Evolutionary conservation across 2,113 vertebrate species (phyloP).

Genomic region (Grus americana): DNA sequence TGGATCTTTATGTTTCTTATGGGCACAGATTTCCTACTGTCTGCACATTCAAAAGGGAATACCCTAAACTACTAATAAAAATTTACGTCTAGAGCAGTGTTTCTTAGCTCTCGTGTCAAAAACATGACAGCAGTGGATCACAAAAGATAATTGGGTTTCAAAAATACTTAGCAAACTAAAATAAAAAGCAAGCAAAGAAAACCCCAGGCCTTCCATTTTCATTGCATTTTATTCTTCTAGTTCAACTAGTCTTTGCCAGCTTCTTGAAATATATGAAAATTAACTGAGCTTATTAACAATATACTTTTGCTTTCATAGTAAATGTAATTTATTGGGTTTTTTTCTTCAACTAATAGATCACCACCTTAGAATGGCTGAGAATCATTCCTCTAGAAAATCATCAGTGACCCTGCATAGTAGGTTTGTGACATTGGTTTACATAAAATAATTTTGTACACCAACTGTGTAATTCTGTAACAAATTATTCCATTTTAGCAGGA

Average conservation of each 20-base stretch:
- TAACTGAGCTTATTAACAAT: not conserved
- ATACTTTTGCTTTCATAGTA: not conserved
- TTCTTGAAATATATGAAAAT: not conserved
- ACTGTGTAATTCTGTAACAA: not conserved
- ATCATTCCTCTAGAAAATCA: not conserved
- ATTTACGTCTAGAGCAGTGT: not conserved
- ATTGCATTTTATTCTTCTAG: not conserved
- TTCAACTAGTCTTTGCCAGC: not conserved
- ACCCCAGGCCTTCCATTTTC: fast-evolving
- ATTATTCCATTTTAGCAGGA: not conserved
- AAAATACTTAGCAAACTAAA: not conserved
- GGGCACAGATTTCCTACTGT: not conserved
- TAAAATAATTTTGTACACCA: not conserved
- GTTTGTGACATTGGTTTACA: not conserved
- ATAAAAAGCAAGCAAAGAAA: not conserved
- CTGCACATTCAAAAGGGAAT: not conserved
- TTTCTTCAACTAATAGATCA: not conserved
- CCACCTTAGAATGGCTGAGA: not conserved
- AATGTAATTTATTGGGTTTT: not conserved
- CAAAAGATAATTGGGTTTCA: not conserved
- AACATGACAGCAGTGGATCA: not conserved
- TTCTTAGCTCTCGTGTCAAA: not conserved
- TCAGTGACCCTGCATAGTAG: not conserved
- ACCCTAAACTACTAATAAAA: not conserved
- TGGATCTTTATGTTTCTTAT: not conserved